phyloP scores from a whole-genome alignment of 2,888 invertebrate species.

The Acrobasis repandana region DNA sequence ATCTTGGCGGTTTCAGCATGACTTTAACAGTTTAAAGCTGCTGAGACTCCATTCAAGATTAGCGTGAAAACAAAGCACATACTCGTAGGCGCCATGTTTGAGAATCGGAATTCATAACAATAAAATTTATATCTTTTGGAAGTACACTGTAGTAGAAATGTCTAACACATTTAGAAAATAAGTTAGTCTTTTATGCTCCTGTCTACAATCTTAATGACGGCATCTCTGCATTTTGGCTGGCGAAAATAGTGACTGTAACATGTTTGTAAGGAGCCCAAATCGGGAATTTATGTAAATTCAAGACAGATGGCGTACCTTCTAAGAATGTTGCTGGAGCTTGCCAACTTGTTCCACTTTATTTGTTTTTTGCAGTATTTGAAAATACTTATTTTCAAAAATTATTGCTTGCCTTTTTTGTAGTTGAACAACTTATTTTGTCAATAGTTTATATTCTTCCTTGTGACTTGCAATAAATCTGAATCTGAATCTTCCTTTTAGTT shows the following conservation, averaged over 20 bases:
- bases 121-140: not conserved
- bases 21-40: too few relatives aligned
- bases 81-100: too few relatives aligned
- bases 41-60: too few relatives aligned
- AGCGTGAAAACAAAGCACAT: too few relatives aligned
- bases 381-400: not conserved
- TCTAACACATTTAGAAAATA: slow-evolving; percentile 1
- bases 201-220: slow-evolving; percentile 20
- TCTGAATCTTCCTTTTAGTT: too few relatives aligned
- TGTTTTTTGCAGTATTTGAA: not conserved
- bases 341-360: slow-evolving; percentile 12
- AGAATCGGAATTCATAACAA: too few relatives aligned
- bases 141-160: not conserved
- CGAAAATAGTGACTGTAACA: slow-evolving; percentile 18
- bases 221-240: slow-evolving; percentile 17
- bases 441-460: too few relatives aligned
- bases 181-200: slow-evolving; percentile 5
- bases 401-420: too few relatives aligned
- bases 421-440: too few relatives aligned
- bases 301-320: slow-evolving; percentile 22
- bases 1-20: too few relatives aligned
- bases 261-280: slow-evolving; percentile 23
- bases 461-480: too few relatives aligned
- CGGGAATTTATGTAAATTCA: slow-evolving; percentile 21
- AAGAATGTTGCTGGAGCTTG: slow-evolving; percentile 15